Conservation (phyloP, 2,888 invertebrate species). For the Ennomos fuscantarius region DNA sequence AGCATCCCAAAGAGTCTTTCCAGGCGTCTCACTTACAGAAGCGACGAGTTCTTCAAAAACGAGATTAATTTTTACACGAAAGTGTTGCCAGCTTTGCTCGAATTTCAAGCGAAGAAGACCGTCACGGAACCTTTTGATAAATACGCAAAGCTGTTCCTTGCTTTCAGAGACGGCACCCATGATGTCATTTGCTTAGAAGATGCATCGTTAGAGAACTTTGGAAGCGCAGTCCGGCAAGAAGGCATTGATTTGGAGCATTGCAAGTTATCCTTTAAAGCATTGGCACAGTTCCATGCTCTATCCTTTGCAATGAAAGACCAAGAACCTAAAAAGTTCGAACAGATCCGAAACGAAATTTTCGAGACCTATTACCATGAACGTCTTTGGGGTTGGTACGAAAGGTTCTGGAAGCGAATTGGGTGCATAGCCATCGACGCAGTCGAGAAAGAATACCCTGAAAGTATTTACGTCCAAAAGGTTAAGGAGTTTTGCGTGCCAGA, state of each 20-base stretch:
- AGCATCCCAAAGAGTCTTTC: slow-evolving; percentile 87
- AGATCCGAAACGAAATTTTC: slow-evolving; percentile 65
- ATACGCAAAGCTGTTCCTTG: slow-evolving; percentile 75
- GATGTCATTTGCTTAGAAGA: slow-evolving; percentile 86
- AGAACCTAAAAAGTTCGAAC: slow-evolving; percentile 75
- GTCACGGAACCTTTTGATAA: slow-evolving; percentile 79
- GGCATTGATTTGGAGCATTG: slow-evolving; percentile 82
- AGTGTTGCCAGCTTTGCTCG: slow-evolving; percentile 74
- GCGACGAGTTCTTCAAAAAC: slow-evolving; percentile 88
- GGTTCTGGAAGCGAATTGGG: slow-evolving; percentile 80
- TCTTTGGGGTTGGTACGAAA: slow-evolving; percentile 83
- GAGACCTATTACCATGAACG: slow-evolving; percentile 86
- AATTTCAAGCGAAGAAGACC: slow-evolving; percentile 69
- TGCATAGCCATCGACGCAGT: slow-evolving; percentile 87
- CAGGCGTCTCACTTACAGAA: slow-evolving; percentile 87
- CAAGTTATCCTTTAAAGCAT: slow-evolving; percentile 72
- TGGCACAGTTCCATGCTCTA: slow-evolving; percentile 86
- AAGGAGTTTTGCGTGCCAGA: slow-evolving; percentile 82
- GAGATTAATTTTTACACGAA: slow-evolving; percentile 88
- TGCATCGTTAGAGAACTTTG: slow-evolving; percentile 72
- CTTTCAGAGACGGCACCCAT: slow-evolving; percentile 78
- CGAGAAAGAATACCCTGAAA: slow-evolving; percentile 85
- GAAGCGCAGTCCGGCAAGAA: slow-evolving; percentile 73
- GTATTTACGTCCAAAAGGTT: slow-evolving; percentile 84
- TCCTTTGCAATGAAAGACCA: slow-evolving; percentile 86